These are phyloP conservation scores for Salvelinus sp. DNA, from an alignment of 2,113 vertebrate species.

Conservation along the genomic window DNA sequence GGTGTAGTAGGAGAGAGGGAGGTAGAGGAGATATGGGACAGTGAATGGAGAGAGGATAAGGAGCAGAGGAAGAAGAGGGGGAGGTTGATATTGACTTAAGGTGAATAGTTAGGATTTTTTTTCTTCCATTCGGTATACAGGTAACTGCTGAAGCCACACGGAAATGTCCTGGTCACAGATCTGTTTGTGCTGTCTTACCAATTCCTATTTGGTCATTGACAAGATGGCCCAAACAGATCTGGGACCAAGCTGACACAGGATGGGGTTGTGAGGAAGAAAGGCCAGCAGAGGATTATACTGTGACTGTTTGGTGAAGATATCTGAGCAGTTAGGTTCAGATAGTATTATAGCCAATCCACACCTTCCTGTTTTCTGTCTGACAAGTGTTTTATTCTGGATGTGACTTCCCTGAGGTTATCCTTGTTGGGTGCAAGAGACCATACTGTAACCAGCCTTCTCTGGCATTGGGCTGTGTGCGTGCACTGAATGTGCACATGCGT, in stretches of 20 bases:
- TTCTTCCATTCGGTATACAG: too few relatives aligned
- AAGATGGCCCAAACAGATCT: too few relatives aligned
- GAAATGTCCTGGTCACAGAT: too few relatives aligned
- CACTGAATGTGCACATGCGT: neutral
- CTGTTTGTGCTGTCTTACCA: too few relatives aligned
- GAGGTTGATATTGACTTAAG: neutral
- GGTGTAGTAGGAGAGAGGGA: neutral
- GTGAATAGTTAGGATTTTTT: neutral
- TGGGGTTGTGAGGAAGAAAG: too few relatives aligned
- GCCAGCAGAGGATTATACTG: too few relatives aligned
- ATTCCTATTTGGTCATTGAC: too few relatives aligned
- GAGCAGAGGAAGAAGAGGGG: neutral
- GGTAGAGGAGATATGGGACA: constrained; percentile 13
- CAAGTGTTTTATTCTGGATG: neutral
- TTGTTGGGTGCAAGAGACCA: neutral
- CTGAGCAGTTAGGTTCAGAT: neutral
- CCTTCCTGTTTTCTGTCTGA: too few relatives aligned
- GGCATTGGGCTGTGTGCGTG: neutral
- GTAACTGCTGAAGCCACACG: too few relatives aligned
- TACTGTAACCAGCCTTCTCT: neutral
- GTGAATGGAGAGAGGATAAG: neutral
- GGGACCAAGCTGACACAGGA: too few relatives aligned
- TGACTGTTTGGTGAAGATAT: too few relatives aligned
- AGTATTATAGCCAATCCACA: too few relatives aligned
- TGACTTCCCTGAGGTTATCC: neutral